Evolutionary conservation across 2,797 vertebrate genomes (phyloP).

Genomic region (Propithecus perrieri): DNA sequence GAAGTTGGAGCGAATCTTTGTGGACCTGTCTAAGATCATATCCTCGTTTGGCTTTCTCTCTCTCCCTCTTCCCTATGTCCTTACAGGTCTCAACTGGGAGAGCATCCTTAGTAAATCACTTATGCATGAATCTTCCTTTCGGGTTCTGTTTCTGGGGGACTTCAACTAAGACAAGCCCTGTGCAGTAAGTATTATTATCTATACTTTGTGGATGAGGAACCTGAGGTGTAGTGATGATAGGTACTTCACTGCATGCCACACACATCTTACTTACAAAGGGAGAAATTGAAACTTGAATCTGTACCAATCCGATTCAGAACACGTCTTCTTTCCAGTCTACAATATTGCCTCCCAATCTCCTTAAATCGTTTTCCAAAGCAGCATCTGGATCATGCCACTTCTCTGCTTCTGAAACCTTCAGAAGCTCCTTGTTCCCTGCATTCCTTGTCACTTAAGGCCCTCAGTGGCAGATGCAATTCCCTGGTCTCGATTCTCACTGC

Average conservation of each 20-base stretch:
- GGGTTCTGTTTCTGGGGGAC: not conserved
- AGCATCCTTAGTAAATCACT: not conserved
- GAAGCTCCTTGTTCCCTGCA: not conserved
- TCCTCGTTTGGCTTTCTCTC: too few species aligned
- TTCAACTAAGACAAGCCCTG: not conserved
- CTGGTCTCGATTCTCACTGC: not conserved
- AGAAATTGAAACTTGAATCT: not conserved
- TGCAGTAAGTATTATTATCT: not conserved
- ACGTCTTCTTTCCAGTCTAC: not conserved
- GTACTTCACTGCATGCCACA: not conserved
- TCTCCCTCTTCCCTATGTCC: not conserved
- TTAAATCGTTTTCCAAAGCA: not conserved
- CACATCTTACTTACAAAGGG: not conserved
- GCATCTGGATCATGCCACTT: not conserved
- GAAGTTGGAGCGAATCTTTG: not conserved
- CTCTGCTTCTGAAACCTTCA: not conserved
- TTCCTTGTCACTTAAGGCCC: not conserved
- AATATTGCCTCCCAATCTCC: not conserved
- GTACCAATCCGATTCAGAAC: not conserved
- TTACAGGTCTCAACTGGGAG: not conserved
- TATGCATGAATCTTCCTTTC: not conserved
- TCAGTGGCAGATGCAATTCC: not conserved
- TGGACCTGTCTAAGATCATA: not conserved
- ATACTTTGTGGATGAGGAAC: not conserved
- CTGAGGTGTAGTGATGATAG: not conserved